Evolutionary conservation across 2,113 vertebrate species (phyloP).

Genomic region (chimpanzee (Pan troglodytes)): DNA sequence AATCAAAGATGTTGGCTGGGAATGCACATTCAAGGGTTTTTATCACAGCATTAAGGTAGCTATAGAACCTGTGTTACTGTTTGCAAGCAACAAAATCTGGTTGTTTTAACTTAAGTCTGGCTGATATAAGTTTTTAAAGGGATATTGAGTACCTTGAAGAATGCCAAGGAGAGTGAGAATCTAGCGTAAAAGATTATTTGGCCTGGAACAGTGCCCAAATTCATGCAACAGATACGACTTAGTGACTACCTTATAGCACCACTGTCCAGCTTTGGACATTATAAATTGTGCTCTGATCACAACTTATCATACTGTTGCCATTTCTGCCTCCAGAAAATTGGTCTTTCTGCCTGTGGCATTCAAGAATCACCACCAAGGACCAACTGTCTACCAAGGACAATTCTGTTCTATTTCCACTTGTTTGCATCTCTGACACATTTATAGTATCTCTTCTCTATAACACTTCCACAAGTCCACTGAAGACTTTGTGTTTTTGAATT

Average conservation of each 20-base stretch:
- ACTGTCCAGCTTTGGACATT: neutral
- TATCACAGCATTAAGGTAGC: neutral
- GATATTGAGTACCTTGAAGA: neutral
- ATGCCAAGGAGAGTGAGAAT: neutral
- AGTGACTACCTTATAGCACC: neutral
- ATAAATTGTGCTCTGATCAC: neutral
- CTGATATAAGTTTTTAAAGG: neutral
- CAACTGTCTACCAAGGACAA: neutral
- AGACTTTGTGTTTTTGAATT: neutral
- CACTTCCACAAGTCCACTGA: neutral
- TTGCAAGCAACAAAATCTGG: neutral
- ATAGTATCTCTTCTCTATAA: neutral
- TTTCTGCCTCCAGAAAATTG: neutral
- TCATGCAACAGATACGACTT: neutral
- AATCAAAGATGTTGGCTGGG: neutral
- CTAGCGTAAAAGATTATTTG: neutral
- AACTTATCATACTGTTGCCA: neutral
- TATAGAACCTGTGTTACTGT: neutral
- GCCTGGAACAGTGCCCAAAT: neutral
- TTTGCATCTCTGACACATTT: neutral
- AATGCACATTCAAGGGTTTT: neutral
- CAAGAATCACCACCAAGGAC: neutral
- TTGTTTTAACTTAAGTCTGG: conserved; percentile 4
- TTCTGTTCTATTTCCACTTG: neutral
- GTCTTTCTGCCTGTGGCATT: neutral